Evolutionary conservation across 1,140 invertebrate species (phyloP), one percentile per base, ranked within the genome.

Genomic region (Contarinia nasturtii): DNA sequence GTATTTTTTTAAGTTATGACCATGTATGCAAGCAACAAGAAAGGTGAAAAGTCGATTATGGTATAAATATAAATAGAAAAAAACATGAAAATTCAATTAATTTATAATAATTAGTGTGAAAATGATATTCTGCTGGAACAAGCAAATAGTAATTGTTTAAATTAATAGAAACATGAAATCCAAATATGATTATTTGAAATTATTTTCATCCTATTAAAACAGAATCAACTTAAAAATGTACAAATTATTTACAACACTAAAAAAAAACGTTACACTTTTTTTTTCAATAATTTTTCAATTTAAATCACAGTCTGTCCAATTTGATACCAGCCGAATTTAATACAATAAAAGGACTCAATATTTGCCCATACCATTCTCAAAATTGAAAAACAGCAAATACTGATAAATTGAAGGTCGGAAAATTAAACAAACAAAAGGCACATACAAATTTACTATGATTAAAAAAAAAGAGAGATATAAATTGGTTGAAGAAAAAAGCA

Each of bases 261-360:
- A 27, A n/a, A 15, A 19, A 5, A 27, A 33, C 14, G 12, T 7
- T 7, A 33, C 7, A 22, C n/a, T 8, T 33, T 33, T 45, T 27
- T 15, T 45, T 12, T n/a, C 17, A 7, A 11, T 8, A 8, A 7
- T 41, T 41, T 8, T 8, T 8, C 7, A 20, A 15, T 45, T 45
- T 45, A 14, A 10, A 27, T 11, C 17, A 38, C 14, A 34, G 7
- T 7, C 22, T 7, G 14, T 7, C 22, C 22, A 20, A 20, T 12
- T 44, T 44, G 15, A 45, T 15, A 12, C 37, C 20, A 37, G 34
- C 40, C 22, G 40, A 37, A 37, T 12, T 46, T 46, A n/a, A n/a
- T n/a, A n/a, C n/a, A n/a, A n/a, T n/a, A n/a, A n/a, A n/a, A n/a
- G n/a, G n/a, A n/a, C n/a, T n/a, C n/a, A n/a, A n/a, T n/a, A n/a